Evolutionary conservation across 1,140 invertebrate species (phyloP), one percentile per base, ranked within the genome.

Genomic region (Pemphigus obesinymphae): DNA sequence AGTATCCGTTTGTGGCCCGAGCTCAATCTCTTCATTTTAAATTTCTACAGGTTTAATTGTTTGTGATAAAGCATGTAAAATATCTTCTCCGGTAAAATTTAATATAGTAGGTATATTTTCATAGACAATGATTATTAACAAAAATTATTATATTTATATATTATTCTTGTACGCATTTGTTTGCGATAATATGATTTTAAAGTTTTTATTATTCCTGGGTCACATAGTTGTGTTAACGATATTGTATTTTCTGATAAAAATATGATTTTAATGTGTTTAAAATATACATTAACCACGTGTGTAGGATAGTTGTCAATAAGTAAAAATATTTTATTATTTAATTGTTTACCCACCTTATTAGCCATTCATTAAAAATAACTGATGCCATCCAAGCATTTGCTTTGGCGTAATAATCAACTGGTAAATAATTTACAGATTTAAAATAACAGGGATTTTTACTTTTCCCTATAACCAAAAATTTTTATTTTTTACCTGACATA

Each of bases 351-450:
- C 50, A 53, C 20, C 20, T 3, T 17, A 20, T 53, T n/a, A 53
- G 20, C 72, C 26, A 75, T 61, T 40, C 37, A 23, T 26, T 75
- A 23, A 82, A 82, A 34, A 78, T 15, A 55, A 34, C 7, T 4
- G 50, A 20, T 7, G 34, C 61, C 82, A 78, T 78, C 68, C 72
- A 82, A 11, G 48, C 82, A 50, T 50, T 83, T 82, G 61, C 15
- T 20, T 83, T 48, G 31, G 63, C 43, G 15, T 20, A 45, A 43
- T 78, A 76, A n/a, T 50, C 20, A 29, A 78, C 48, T 31, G 72
- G 72, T 78, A 55, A n/a, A 11, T 5, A 13, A 15, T 78, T 78
- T 23, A 82, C 55, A 34, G 80, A n/a, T 53, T 82, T 82, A 11
- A 82, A 72, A 34, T 34, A 82, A 15, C 82, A 17, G 13, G 66